Base-by-base conservation (phyloP, 2,113 vertebrate species). In the Leptobrachium ailaonicum region DNA sequence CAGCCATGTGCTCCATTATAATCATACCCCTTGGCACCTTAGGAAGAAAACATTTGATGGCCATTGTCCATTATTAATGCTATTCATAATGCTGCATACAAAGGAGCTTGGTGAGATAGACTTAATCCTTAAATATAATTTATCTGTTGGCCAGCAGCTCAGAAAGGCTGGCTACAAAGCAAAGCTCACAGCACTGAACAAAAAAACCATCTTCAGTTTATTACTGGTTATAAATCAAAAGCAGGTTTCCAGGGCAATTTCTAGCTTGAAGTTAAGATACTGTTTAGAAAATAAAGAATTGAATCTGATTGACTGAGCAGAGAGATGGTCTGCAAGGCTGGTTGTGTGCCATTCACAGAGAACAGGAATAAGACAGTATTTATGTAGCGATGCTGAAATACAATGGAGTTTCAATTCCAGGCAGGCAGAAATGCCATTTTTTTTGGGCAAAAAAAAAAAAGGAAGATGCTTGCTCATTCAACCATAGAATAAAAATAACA, bases 211-310 rank as follows among this genome's bases (percentile, higher is more conserved):
- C 56, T 85, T 75, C 77, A 72, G 83, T 90, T 90, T 87, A 88
- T 86, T 75, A 89, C 89, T 89, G 84, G 82, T 71, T 88, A 90
- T 90, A 91, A 90, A 92, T 92, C 90, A 91, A 81, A 75, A 42
- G 9, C 0, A 73, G 78, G 50, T 66, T 67, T 76, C 82, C 78
- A 12, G 40, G 78, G 80, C 66, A 20, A 76, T 85, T 88, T 76
- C 72, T 83, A 84, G 71, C 79, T 86, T 72, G 74, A 76, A 80
- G 83, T 86, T 71, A 76, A 86, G 86, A 5, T 62, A 69, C 80
- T 84, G 73, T 63, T 83, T 82, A 71, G 7, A 1, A 71, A 83
- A 82, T 41, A 0, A 68, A 82, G 83, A 66, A 44, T 83, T 53
- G 9, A 85, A 32, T 4, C 76, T 64, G 68, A 47, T 1, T 12